Base-by-base conservation (phyloP, 2,888 invertebrate genomes). In the Boloria selene region DNA sequence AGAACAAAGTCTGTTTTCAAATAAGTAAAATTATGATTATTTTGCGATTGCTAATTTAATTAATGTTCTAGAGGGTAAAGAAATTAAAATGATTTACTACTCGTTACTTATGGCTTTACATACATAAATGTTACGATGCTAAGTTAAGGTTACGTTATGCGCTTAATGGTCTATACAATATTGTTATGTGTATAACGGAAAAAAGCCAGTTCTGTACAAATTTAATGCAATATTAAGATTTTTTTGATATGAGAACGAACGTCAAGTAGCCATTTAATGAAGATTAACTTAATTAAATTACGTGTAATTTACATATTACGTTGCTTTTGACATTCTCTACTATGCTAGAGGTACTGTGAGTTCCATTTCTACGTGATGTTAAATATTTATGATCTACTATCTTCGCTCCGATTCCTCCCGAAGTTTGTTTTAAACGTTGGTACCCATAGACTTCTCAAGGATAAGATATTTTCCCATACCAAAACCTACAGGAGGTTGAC, bases 1-100 rank as follows among this genome's bases (percentile, higher is more conserved):
- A 6, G 22, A 18, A 18, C 14, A 18, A 22, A n/a, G n/a, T 44
- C 1, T 55, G 18, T 10, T 14, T 13, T 22, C 22, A 45, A 56
- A 45, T 54, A 26, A n/a, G 22, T 14, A 56, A 2, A 56, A 5
- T 22, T n/a, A 56, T 5, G 13, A 45, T 56, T 26, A 45, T 7
- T 45, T 45, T n/a, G 56, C 13, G 18, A 45, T 45, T 22, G 22
- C 22, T 44, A 56, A 56, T 56, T 45, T 13, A 22, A 56, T 22
- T 13, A 22, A 45, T 22, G 10, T 38, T 38, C 44, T 7, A n/a
- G 22, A 18, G 45, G 45, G 6, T 45, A 45, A 22, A 7, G 22
- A 22, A 56, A 56, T 45, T 56, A 45, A 56, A 38, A 26, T 26
- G n/a, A 56, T 26, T 56, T 56, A 18, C 26, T 56, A 45, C 22